phyloP scores from a whole-genome alignment of 2,797 vertebrate species.

The Buphagus erythrorhynchus region DNA sequence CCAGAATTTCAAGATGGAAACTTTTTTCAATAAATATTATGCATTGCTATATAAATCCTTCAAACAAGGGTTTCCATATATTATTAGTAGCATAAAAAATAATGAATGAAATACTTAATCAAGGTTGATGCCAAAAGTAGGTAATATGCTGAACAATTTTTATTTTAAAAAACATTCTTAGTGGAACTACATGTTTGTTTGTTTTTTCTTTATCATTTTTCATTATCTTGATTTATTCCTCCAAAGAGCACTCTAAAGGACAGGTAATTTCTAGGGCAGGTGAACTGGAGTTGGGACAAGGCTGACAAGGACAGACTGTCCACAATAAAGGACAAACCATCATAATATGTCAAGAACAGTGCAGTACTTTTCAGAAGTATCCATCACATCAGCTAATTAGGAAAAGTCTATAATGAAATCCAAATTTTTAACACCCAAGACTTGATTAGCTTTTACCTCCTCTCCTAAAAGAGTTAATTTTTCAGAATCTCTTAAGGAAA shows the following conservation, averaged over 20 bases:
- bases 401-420: not conserved
- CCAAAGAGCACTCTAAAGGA: not conserved
- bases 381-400: not conserved
- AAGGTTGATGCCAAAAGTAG: not conserved
- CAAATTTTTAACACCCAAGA: not conserved
- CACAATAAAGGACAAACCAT: not conserved
- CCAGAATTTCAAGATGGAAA: not conserved
- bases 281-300: not conserved
- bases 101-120: not conserved
- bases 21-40: not conserved
- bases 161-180: not conserved
- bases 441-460: not conserved
- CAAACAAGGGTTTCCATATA: not conserved
- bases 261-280: not conserved
- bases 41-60: not conserved
- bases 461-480: not conserved
- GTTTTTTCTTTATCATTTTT: not conserved
- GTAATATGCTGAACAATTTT: not conserved
- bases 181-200: not conserved
- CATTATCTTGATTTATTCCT: not conserved
- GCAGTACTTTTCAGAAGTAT: not conserved
- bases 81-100: not conserved
- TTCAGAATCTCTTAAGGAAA: not conserved
- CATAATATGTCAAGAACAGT: not conserved
- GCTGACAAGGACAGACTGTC: not conserved